Evolutionary conservation across 2,113 vertebrate species (phyloP), one percentile per base, ranked within the genome.

Genomic region (Malurus elegans): DNA sequence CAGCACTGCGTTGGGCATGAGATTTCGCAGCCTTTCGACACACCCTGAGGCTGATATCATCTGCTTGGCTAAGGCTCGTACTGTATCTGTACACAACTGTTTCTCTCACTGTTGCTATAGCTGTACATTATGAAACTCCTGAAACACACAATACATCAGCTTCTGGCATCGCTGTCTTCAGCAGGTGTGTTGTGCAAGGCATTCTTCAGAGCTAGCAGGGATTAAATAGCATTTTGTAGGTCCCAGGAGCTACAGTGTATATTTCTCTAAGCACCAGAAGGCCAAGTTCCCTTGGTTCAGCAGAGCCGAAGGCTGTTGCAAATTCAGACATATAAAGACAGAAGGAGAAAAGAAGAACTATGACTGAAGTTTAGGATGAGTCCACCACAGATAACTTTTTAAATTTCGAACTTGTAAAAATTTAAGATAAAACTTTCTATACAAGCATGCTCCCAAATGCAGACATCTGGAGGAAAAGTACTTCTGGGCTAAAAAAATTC

Each of bases 161-260:
- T 71, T 88, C 80, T 93, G 96, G 85, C 90, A 78, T 56, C 21
- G 81, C 21, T 80, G 54, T 91, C 40, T 24, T 8, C 32, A 79
- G 94, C 74, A 92, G 62, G 81, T 88, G 79, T 89, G 85, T 69
- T 90, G 42, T 38, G 62, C 58, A 90, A 94, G 62, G 58, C 54
- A 51, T 71, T 88, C 47, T 61, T 82, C 74, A 73, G 72, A 40
- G 18, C 60, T 36, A 64, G 56, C 7, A 67, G n/a, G 47, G 44
- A 88, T 86, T 86, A 53, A 93, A 56, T 3, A 40, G 90, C 6
- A 62, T 60, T 90, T 69, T 88, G 47, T 79, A 18, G 16, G 10
- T 72, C 84, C 62, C 79, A 60, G 47, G 50, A 94, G 75, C 24
- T 57, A 48, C 45, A 80, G 48, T 80, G 71, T 45, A 31, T 56